phyloP scores from a whole-genome alignment of 2,888 invertebrate species.

The Drosophila phalerata region DNA sequence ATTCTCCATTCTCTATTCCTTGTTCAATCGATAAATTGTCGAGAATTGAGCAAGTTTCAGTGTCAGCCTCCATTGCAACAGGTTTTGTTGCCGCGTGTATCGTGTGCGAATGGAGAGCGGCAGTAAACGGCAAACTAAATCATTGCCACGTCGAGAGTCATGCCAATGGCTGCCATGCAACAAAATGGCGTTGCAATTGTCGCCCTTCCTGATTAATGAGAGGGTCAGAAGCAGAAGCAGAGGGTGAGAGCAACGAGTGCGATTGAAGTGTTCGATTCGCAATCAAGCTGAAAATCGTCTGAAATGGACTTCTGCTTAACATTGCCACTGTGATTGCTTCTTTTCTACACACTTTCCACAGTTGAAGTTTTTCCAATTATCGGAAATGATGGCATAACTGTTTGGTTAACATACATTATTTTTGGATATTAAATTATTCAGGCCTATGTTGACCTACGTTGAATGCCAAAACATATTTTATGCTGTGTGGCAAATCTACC shows the following conservation, averaged over 20 bases:
- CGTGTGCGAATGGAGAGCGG: not conserved
- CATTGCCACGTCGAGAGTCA: slow-evolving; percentile 23
- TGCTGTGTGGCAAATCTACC: slow-evolving; percentile 1
- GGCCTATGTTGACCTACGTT: not conserved
- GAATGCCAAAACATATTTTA: not conserved
- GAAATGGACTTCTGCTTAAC: slow-evolving; percentile 22
- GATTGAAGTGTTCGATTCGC: slow-evolving; percentile 23
- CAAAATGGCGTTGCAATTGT: slow-evolving; percentile 57
- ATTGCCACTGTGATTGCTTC: slow-evolving; percentile 10
- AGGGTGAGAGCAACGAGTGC: slow-evolving; percentile 10
- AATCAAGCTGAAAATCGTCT: slow-evolving; percentile 8
- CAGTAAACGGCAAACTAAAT: slow-evolving; percentile 39
- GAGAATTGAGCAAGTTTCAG: slow-evolving; percentile 26
- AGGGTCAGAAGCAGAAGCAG: not conserved
- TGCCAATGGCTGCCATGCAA: slow-evolving; percentile 27
- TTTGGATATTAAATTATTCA: slow-evolving; percentile 2
- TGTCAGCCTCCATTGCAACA: slow-evolving; percentile 55
- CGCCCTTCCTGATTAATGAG: slow-evolving; percentile 60
- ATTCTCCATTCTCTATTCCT: too few relatives aligned
- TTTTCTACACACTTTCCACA: not conserved
- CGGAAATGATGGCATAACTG: not conserved
- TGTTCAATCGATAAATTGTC: slow-evolving; percentile 64
- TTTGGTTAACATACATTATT: not conserved
- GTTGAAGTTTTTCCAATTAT: slow-evolving; percentile 10
- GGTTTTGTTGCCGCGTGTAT: slow-evolving; percentile 43